Percentiles rank a stretch among this genome's conserved stretches.
Evolutionary conservation across 2,888 invertebrate genomes (phyloP).

Genomic region (Acholoe squamosa): DNA sequence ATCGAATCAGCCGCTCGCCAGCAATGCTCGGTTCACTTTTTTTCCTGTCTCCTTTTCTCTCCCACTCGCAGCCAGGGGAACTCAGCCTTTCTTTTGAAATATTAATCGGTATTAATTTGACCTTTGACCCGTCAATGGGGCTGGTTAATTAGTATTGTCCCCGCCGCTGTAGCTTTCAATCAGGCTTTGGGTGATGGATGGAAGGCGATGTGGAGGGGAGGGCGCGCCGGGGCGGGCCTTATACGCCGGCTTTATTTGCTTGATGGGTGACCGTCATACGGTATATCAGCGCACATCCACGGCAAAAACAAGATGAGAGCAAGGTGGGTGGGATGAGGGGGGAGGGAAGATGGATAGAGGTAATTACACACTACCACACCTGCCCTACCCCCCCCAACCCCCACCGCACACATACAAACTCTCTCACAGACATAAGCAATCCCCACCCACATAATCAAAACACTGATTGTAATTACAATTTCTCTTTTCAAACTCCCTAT

Average conservation of each 20-base stretch:
- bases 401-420: background rate
- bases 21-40: background rate
- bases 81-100: constrained; percentile 37
- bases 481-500: background rate
- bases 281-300: constrained; percentile 1
- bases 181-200: constrained; percentile 40
- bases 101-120: constrained; percentile 60
- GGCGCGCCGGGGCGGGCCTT: background rate
- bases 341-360: background rate
- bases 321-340: background rate
- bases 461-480: background rate
- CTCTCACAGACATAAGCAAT: background rate
- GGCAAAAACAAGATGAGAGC: background rate
- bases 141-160: constrained; percentile 44
- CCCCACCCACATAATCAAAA: background rate
- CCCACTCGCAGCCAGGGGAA: no score
- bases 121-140: constrained; percentile 43
- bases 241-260: constrained; percentile 39
- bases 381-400: background rate
- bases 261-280: constrained; percentile 25
- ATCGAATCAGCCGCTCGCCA: background rate
- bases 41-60: background rate
- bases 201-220: background rate
- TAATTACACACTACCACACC: constrained; percentile 38
- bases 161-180: constrained; percentile 38